Evolutionary conservation across 30 jellyfish, hydroid and myxozoan genomes (phyloP), one percentile per base, ranked within the genome.

Genomic region (Chironex yamaguchii): DNA sequence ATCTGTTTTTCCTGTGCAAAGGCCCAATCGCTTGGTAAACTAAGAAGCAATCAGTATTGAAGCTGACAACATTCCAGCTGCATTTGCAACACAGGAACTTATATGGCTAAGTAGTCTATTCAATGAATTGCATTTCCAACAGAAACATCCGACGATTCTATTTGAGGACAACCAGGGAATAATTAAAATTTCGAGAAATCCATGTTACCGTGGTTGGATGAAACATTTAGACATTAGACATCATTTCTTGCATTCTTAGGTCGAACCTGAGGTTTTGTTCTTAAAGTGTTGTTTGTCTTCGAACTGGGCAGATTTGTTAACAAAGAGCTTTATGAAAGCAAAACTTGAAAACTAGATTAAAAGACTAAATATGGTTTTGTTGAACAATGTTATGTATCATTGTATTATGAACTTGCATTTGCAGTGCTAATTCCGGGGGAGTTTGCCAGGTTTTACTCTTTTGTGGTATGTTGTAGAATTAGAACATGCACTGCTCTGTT

Each of bases 281-380:
- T 49, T 75, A 81, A 75, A 86, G 77, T 86, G 76, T 65, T 86
- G 92, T 64, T 49, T 67, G 31, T 74, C 75, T 58, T 89, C 75
- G 28, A 29, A 52, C 17, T 74, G 75, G 67, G 96, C 96, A 17
- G 96, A 86, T 68, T 52, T 68, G n/a, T 24, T 86, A 67, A 74
- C 96, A 13, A 86, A 86, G 52, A 92, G 84, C 6, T 53, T 76
- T 14, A 24, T 63, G 49, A 84, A 88, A 29, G 78, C 20, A 1
- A 34, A 87, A 17, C 74, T 75, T 36, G 50, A 67, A 25, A 86
- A 76, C n/a, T n/a, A n/a, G n/a, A n/a, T n/a, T n/a, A n/a, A n/a
- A n/a, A n/a, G n/a, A n/a, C n/a, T n/a, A n/a, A n/a, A n/a, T n/a
- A n/a, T n/a, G n/a, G n/a, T n/a, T n/a, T n/a, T n/a, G n/a, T n/a